phyloP scores from a whole-genome alignment of 2,888 invertebrate species.

The Cosmia trapezina region DNA sequence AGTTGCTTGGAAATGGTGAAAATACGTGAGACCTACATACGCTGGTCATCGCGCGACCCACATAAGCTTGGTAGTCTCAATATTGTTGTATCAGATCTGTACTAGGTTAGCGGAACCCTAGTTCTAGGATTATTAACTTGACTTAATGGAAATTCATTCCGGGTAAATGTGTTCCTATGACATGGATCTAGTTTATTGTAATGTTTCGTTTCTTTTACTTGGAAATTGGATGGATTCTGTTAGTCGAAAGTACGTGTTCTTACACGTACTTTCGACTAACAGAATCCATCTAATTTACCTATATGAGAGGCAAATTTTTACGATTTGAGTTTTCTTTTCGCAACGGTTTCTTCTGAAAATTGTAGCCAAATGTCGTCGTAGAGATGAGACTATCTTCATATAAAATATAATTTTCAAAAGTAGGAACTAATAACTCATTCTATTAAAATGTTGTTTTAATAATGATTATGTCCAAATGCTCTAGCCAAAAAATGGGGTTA shows the following conservation, averaged over 20 bases:
- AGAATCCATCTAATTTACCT: neutral
- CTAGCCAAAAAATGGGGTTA: neutral
- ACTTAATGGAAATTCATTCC: conserved; percentile 69
- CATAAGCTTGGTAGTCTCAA: conserved; percentile 82
- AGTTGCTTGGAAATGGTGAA: conserved; percentile 71
- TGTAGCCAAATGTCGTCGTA: conserved; percentile 48
- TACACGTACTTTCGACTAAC: too few relatives aligned
- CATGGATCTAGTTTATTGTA: conserved; percentile 36
- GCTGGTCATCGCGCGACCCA: conserved; percentile 81
- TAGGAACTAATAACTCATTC: neutral
- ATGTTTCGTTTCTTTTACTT: conserved; percentile 28
- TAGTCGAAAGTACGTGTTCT: conserved; percentile 5
- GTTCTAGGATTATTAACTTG: conserved; percentile 81
- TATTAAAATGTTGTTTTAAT: neutral
- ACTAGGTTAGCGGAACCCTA: conserved; percentile 77
- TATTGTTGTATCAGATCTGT: conserved; percentile 85
- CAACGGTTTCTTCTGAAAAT: conserved; percentile 24
- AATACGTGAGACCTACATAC: conserved; percentile 73
- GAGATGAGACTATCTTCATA: conserved; percentile 20
- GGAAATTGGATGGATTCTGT: conserved; percentile 6
- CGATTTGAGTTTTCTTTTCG: conserved; percentile 32
- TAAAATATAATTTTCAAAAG: conserved; percentile 5
- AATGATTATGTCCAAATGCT: neutral
- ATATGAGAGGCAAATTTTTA: conserved; percentile 13
- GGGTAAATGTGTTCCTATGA: conserved; percentile 35